These are phyloP conservation scores for Otis tarda DNA, from an alignment of 2,113 vertebrate species.

Conservation along the genomic window DNA sequence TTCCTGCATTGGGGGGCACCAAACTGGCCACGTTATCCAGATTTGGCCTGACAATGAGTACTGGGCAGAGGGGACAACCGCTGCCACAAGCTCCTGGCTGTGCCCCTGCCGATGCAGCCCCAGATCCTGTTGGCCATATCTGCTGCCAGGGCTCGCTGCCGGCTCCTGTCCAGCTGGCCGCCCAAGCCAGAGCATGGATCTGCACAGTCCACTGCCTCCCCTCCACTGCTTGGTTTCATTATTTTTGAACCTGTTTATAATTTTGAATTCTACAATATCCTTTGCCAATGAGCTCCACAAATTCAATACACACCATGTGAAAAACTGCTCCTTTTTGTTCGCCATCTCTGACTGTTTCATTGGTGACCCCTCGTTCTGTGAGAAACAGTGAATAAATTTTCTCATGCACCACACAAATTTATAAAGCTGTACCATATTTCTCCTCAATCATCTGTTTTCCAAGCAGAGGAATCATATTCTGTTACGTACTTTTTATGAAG, in stretches of 20 bases:
- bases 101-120: neutral
- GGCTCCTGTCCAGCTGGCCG: neutral
- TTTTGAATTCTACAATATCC: neutral
- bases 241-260: neutral
- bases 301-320: neutral
- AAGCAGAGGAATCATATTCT: neutral
- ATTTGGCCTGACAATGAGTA: neutral
- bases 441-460: neutral
- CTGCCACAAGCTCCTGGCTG: accelerated
- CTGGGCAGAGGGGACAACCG: neutral
- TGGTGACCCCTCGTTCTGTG: neutral
- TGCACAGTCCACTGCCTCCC: neutral
- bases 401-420: neutral
- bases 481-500: neutral
- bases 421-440: neutral
- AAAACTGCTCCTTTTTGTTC: neutral
- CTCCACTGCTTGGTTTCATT: neutral
- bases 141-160: neutral
- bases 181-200: neutral
- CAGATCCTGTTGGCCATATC: too few species aligned
- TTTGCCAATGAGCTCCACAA: neutral
- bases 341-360: neutral
- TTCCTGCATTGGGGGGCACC: accelerated
- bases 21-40: neutral
- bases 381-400: neutral